Evolutionary conservation across 2,113 vertebrate genomes (phyloP), one percentile per base, ranked within the genome.

Genomic region (Ornithorhynchus anatinus): DNA sequence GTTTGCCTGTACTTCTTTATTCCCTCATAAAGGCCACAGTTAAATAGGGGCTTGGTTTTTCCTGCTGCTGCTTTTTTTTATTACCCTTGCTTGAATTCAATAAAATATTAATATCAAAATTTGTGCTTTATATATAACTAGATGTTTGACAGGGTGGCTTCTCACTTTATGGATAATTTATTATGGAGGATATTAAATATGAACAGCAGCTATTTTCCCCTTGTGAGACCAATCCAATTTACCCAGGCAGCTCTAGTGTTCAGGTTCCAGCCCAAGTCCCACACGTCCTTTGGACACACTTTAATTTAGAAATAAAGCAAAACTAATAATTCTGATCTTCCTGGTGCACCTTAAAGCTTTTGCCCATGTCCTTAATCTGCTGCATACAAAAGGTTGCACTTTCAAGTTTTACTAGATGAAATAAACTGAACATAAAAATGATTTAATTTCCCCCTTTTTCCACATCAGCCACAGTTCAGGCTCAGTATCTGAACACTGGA

Each of bases 251-350:
- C 52, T 36, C 27, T 22, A 33, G 51, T 40, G 39, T 32, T 45
- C 53, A 22, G 14, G 29, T 22, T 64, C 51, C 31, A 29, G 57
- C 29, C 36, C 40, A 42, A 31, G 19, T 72, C 36, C 17, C 17
- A 15, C 31, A 50, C 51, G 58, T 44, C 60, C 52, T 35, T 35
- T 64, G 60, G 37, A 65, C 53, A 59, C 37, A 38, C 60, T 44
- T 73, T 65, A 59, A 50, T 58, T 73, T 51, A 59, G 53, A 73
- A 73, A 51, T 58, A 43, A 72, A 73, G 36, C 31, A 29, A 58
- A 19, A 43, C 43, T 50, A 51, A 64, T 64, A 64, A n/a, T 54
- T 50, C n/a, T 57, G 63, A 72, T 47, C 50, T 58, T 52, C 52
- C 6, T 13, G 23, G 52, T 27, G 48, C 52, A 58, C 43, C 50